Evolutionary conservation across 92 coral and sea anemone species (phyloP), one percentile per base, ranked within the genome.

Genomic region (Epizoanthus ramosus): DNA sequence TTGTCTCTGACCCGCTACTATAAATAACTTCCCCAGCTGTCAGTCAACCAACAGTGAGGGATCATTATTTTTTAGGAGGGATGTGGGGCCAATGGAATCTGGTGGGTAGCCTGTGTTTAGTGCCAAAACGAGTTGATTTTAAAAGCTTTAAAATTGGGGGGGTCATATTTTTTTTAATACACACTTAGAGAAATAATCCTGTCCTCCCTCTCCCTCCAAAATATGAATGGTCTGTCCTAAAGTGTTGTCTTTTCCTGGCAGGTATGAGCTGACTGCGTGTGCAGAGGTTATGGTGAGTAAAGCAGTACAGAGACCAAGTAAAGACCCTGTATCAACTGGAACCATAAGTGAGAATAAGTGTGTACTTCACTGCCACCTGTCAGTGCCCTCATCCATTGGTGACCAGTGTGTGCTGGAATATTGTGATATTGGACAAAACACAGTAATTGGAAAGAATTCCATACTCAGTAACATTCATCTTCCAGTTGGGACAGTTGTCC

Each of bases 401-500:
- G 66, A 90, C 39, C 23, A 86, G 9, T 89, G 93, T 66, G 97
- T 96, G 83, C 61, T 96, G 79, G 99, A 96, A 59, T 96, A 88
- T 90, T 92, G 98, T 61, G 88, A 84, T 77, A 74, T 96, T 64
- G 92, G 87, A 47, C 63, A 79, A 6, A 93, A 85, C 53, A 87
- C 91, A 9, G 68, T 87, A 68, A 87, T 96, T 0, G 97, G 95
- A 71, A 85, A 89, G 33, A 87, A 89, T 83, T 92, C 90, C 39
- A 92, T 96, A 56, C 68, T 96, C 47, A 94, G 94, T 68, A 96
- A 94, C 72, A 90, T 96, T 59, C 64, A 41, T 24, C 87, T 96
- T 70, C 98, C 99, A 39, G 84, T 74, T 14, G 95, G 89, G 12
- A 87, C 90, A 18, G 81, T 68, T 15, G 87, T 96, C 28, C 96